Evolutionary conservation across 2,888 invertebrate genomes (phyloP).

Genomic region (Lepidocyrtoides sp.): DNA sequence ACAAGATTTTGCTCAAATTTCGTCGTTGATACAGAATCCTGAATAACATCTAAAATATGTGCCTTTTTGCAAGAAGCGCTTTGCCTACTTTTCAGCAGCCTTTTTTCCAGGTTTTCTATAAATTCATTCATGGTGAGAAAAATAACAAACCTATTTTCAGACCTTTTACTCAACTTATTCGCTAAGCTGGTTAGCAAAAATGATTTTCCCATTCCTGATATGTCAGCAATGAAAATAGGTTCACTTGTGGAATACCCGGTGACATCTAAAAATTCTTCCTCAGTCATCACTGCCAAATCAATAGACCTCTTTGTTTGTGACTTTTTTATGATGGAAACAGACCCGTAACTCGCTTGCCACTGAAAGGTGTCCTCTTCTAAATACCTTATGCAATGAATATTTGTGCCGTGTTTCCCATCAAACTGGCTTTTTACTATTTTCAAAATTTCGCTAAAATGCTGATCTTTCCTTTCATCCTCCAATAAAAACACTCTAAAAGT

Average conservation of each 20-base stretch:
- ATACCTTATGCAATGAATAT: not conserved
- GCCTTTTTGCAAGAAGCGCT: not conserved
- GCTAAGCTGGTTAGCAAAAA: not conserved
- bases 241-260: no score
- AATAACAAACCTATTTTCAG: not conserved
- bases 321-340: not conserved
- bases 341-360: constrained; percentile 2
- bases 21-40: not conserved
- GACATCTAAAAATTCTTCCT: not conserved
- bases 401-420: not conserved
- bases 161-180: not conserved
- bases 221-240: not conserved
- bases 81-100: not conserved
- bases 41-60: not conserved
- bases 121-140: constrained; percentile 18
- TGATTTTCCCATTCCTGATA: not conserved
- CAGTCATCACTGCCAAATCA: not conserved
- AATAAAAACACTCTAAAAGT: not conserved
- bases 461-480: not conserved
- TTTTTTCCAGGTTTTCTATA: not conserved
- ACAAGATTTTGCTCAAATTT: not conserved
- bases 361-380: not conserved
- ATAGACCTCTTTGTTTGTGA: not conserved
- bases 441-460: not conserved
- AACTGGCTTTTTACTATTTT: not conserved